phyloP scores from a whole-genome alignment of 2,113 vertebrate genomes.

The Phaetusa simplex region DNA sequence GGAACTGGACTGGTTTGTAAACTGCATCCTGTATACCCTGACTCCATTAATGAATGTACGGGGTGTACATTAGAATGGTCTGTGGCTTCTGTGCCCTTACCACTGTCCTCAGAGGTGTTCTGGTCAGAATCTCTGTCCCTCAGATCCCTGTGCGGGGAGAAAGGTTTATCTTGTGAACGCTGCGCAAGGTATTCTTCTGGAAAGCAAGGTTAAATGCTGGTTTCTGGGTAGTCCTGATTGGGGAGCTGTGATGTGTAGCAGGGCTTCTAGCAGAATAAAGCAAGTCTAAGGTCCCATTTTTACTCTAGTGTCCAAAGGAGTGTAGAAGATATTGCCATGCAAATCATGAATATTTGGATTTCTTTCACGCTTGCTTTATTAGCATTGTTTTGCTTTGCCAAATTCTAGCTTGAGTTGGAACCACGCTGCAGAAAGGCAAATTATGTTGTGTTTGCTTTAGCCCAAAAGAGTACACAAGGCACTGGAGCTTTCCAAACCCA shows the following conservation, averaged over 20 bases:
- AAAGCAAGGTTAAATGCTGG: not conserved
- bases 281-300: not conserved
- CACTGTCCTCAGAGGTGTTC: not conserved
- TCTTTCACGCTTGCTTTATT: not conserved
- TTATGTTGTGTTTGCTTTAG: conserved; percentile 35
- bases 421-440: conserved; percentile 26
- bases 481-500: conserved; percentile 45
- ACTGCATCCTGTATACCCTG: not conserved
- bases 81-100: not conserved
- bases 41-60: not conserved
- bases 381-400: not conserved
- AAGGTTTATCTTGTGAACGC: not conserved
- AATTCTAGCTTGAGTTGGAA: not conserved
- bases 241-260: not conserved
- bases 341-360: not conserved
- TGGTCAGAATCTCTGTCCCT: not conserved
- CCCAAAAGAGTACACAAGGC: not conserved
- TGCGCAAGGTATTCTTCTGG: not conserved
- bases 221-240: not conserved
- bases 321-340: not conserved
- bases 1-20: not conserved
- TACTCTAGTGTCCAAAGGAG: not conserved
- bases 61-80: not conserved
- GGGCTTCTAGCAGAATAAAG: not conserved
- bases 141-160: rapidly evolving